A percentile compares a stretch with the other conserved stretches of the same genome.
Conservation (phyloP, 2,888 invertebrate species). For the Caenorhabditis wallacei region DNA sequence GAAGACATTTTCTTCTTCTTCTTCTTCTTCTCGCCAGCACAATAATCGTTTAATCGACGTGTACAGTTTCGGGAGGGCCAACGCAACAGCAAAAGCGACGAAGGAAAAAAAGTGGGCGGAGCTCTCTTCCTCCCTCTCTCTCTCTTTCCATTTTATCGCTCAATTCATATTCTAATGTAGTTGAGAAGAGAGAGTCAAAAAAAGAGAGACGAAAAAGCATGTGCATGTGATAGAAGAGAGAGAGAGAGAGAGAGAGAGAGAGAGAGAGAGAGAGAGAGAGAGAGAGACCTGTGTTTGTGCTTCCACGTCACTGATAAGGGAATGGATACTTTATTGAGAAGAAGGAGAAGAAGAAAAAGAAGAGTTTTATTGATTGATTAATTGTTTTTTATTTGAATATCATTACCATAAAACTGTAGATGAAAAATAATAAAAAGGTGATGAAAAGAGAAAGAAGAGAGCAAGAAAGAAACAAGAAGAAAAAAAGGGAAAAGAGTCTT, state of each 20-base stretch:
- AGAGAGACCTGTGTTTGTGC: conserved; percentile 22
- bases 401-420: too few species aligned
- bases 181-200: not conserved
- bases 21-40: conserved; percentile 2
- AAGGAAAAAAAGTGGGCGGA: conserved; percentile 19
- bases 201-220: conserved; percentile 13
- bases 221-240: conserved; percentile 23
- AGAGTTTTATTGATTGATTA: conserved; percentile 27
- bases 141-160: conserved; percentile 31
- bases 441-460: conserved; percentile 14
- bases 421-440: not conserved
- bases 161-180: conserved; percentile 56
- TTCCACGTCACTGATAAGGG: conserved; percentile 41
- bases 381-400: not conserved
- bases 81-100: conserved; percentile 22
- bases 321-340: conserved; percentile 1
- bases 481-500: not conserved
- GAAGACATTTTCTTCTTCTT: not conserved
- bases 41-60: conserved; percentile 61
- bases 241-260: not conserved
- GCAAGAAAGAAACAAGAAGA: conserved; percentile 3
- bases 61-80: conserved; percentile 57
- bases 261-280: not conserved
- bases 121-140: not conserved
- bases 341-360: not conserved